These are phyloP conservation scores for Leptopterna dolabrata DNA, from an alignment of 2,888 invertebrate species.

Conservation along the genomic window DNA sequence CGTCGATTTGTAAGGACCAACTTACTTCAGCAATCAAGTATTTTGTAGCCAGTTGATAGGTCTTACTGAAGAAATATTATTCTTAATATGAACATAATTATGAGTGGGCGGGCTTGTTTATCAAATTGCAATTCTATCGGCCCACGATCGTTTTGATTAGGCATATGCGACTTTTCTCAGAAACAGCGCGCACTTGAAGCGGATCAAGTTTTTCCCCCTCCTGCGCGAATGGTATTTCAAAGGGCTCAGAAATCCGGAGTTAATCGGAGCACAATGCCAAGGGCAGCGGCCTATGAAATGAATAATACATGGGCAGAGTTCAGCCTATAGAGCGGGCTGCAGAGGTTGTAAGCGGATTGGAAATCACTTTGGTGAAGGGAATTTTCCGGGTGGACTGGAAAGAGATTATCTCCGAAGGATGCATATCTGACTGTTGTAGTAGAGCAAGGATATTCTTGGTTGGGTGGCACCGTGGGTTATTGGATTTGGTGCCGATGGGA, in stretches of 20 bases:
- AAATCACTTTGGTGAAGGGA: conserved; percentile 36
- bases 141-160: not conserved
- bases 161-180: not conserved
- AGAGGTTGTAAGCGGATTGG: conserved; percentile 44
- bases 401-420: not conserved
- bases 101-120: too few relatives aligned
- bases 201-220: not conserved
- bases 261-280: conserved; percentile 11
- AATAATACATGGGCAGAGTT: conserved; percentile 22
- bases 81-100: too few relatives aligned
- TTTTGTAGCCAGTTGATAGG: too few relatives aligned
- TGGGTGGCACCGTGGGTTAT: not conserved
- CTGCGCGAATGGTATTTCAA: not conserved
- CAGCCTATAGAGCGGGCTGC: not conserved
- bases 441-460: not conserved
- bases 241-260: not conserved
- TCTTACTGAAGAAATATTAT: too few relatives aligned
- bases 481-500: not conserved
- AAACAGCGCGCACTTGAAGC: not conserved
- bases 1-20: too few relatives aligned
- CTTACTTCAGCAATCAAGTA: too few relatives aligned
- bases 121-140: too few relatives aligned
- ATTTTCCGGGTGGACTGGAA: conserved; percentile 26
- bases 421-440: conserved; percentile 39
- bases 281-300: conserved; percentile 33